Percentiles rank a stretch among this genome's conserved stretches.
These are phyloP conservation scores for Chaetogeoica ovagalla DNA, from an alignment of 2,888 invertebrate species.

Conservation along the genomic window DNA sequence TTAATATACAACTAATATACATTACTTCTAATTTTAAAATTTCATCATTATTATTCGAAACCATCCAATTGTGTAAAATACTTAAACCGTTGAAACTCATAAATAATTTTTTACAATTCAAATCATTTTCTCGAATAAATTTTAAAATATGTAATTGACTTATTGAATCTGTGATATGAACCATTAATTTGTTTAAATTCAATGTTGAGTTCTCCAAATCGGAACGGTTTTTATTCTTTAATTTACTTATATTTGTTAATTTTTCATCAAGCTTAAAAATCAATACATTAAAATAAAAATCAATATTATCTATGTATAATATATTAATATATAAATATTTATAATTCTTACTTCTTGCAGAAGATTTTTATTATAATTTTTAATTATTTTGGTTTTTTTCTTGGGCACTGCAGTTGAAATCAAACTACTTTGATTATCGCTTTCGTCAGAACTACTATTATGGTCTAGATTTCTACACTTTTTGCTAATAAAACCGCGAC, in stretches of 20 bases:
- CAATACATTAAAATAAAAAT: neutral
- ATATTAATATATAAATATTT: neutral
- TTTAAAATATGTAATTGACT: slow-evolving; percentile 75
- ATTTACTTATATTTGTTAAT: slow-evolving; percentile 33
- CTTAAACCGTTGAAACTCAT: slow-evolving; percentile 90
- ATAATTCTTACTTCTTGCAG: slow-evolving; percentile 25
- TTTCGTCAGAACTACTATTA: slow-evolving; percentile 36
- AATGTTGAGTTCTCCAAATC: slow-evolving; percentile 65
- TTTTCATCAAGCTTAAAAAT: slow-evolving; percentile 36
- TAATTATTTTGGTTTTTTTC: neutral
- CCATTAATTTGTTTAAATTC: slow-evolving; percentile 86
- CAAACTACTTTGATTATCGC: slow-evolving; percentile 3
- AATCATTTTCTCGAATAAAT: slow-evolving; percentile 76
- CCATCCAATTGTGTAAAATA: slow-evolving; percentile 89
- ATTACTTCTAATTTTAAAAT: slow-evolving; percentile 40
- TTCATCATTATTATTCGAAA: slow-evolving; percentile 32
- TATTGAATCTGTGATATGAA: slow-evolving; percentile 81
- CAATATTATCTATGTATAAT: neutral
- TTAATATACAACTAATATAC: neutral
- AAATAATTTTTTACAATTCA: slow-evolving; percentile 83
- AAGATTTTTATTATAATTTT: slow-evolving; percentile 23
- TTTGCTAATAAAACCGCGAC: slow-evolving; percentile 90
- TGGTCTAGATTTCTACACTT: neutral
- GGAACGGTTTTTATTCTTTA: slow-evolving; percentile 40
- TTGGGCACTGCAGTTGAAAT: neutral